phyloP scores from a whole-genome alignment of 2,113 vertebrate species.

The Coreoperca whiteheadi region DNA sequence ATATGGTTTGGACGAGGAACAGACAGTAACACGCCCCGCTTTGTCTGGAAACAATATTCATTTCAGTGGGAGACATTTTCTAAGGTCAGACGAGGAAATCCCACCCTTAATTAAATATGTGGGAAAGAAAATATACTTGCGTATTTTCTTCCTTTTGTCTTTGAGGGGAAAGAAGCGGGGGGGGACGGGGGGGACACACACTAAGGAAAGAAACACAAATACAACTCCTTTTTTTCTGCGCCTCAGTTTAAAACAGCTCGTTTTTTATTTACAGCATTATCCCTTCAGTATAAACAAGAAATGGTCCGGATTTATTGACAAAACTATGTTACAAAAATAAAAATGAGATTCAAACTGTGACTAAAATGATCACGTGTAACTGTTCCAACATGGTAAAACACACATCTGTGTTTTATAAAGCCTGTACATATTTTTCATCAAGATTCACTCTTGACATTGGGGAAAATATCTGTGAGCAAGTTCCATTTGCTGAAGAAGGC shows the following conservation, averaged over 20 bases:
- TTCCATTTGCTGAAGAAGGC: not conserved
- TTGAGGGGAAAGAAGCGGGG: not conserved
- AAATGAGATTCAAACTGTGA: slow-evolving; percentile 9
- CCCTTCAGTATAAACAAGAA: slow-evolving; percentile 11
- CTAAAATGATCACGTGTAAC: not conserved
- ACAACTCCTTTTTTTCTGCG: not conserved
- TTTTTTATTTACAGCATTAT: slow-evolving; percentile 72
- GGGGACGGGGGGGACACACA: not conserved
- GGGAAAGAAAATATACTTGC: slow-evolving; percentile 23
- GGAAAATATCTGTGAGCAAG: not conserved
- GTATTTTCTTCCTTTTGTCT: slow-evolving; percentile 48
- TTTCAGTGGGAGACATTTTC: slow-evolving; percentile 58
- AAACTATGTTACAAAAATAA: slow-evolving; percentile 15
- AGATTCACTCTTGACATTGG: not conserved
- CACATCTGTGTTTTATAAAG: not conserved
- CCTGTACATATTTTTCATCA: not conserved
- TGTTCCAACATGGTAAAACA: not conserved
- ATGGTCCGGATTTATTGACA: not conserved
- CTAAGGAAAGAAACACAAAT: not conserved
- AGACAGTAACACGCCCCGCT: slow-evolving; percentile 64
- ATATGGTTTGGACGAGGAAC: slow-evolving; percentile 53
- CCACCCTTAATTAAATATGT: slow-evolving; percentile 66
- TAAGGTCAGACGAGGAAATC: slow-evolving; percentile 67
- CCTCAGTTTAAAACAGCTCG: slow-evolving; percentile 31
- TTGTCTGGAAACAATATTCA: slow-evolving; percentile 73